Base-by-base conservation (phyloP, 2,888 invertebrate species). In the Yponomeuta plumbellus region DNA sequence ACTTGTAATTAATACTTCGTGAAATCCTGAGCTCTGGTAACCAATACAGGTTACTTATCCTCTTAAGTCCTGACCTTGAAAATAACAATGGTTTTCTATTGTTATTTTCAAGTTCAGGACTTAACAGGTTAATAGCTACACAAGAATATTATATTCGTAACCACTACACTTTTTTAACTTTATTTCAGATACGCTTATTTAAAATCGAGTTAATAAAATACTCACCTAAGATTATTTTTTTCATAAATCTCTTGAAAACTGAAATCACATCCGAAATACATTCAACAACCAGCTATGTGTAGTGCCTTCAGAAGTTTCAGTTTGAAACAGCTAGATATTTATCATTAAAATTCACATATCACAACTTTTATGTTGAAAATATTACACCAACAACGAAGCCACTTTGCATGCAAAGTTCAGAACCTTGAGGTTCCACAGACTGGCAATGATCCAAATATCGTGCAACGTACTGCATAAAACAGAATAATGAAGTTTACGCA, bases 391-490 rank as follows among this genome's bases (percentile, higher is more conserved):
- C 44, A 52, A 52, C 44, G 44, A 52, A 17, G 44, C 44, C 17
- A 52, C 44, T 52, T 52, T 52, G 44, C 44, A 52, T 52, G 17
- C 44, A 52, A 52, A 52, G 44, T 52, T 52, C 44, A 52, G 44
- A 52, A 52, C 44, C 44, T 52, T 52, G 44, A 52, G 44, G 44
- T 52, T 52, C 17, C 17, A 17, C 44, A 8, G 44, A 52, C 44
- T 52, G 44, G 44, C 44, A 52, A 17, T 17, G 17, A 52, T 52
- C 44, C 44, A 52, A 52, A 52, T 52, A 52, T 4, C 17, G 44
- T 52, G 5, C 17, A 52, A 52, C 44, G 3, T 8, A 39, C 39
- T 11, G 17, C 44, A 52, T 17, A 8, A 17, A 17, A 52, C 44
- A 52, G 44, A 52, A 17, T 13, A 10, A 52, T 52, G 17, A 52